These are phyloP conservation scores for Ceriagrion tenellum DNA, from an alignment of 2,888 invertebrate species.

Conservation along the genomic window DNA sequence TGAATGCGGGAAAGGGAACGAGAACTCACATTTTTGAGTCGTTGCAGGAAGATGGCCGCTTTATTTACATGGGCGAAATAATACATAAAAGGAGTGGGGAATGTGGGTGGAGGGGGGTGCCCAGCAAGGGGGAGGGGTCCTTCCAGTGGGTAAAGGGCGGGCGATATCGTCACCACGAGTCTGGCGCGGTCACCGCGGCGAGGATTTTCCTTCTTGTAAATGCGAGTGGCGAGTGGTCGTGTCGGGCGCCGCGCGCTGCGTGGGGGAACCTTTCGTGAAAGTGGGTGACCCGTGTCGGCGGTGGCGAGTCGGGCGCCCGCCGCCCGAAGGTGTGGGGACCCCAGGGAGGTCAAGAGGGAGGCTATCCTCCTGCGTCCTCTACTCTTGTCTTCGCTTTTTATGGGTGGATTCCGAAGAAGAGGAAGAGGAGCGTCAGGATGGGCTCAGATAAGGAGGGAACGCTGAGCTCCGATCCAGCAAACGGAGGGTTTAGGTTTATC, in stretches of 20 bases:
- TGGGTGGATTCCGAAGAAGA: not conserved
- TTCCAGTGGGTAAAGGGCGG: not conserved
- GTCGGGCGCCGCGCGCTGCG: not conserved
- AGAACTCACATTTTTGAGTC: not conserved
- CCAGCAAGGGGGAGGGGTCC: not conserved
- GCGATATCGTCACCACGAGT: not conserved
- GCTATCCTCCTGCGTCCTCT: no score
- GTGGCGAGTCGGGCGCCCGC: not conserved
- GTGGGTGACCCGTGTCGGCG: conserved; percentile 47
- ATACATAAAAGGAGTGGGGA: not conserved
- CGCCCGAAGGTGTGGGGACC: not conserved
- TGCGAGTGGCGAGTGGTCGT: not conserved
- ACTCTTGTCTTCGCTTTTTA: not conserved
- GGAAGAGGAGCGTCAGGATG: no score
- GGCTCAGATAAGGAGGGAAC: no score
- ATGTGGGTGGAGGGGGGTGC: not conserved
- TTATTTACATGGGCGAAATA: not conserved
- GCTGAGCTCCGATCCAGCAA: no score
- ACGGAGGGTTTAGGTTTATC: no score
- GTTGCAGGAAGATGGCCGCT: not conserved
- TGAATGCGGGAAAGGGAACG: no score
- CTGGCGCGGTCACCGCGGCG: no score
- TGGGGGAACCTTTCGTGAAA: conserved; percentile 43
- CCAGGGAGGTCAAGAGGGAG: not conserved
- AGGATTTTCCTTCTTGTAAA: not conserved